Evolutionary conservation across 2,113 vertebrate genomes (phyloP).

Genomic region (Pteropus alecto): DNA sequence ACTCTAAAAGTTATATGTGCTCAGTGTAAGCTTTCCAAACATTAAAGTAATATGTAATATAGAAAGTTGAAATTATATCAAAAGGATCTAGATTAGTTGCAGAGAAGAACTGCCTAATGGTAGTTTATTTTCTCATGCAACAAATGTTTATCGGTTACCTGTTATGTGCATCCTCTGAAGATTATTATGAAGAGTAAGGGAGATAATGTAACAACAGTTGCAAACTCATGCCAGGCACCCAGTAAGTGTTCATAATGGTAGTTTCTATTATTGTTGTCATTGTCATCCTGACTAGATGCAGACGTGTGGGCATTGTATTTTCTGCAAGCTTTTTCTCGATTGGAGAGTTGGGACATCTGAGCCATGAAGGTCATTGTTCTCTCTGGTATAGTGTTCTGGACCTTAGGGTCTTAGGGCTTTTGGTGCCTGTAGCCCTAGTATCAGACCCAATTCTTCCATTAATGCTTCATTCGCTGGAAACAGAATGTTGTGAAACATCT

Average conservation of each 20-base stretch:
- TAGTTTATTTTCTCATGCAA: not conserved
- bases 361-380: not conserved
- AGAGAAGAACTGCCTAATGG: not conserved
- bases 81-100: not conserved
- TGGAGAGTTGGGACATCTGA: not conserved
- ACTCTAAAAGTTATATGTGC: not conserved
- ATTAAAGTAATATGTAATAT: not conserved
- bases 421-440: not conserved
- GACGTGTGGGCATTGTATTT: not conserved
- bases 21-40: constrained; percentile 46
- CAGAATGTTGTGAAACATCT: not conserved
- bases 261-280: not conserved
- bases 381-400: not conserved
- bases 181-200: not conserved
- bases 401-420: not conserved
- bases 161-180: not conserved
- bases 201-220: not conserved
- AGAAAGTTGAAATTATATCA: not conserved
- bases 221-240: not conserved
- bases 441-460: not conserved
- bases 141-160: not conserved
- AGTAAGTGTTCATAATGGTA: not conserved
- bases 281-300: not conserved
- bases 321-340: not conserved
- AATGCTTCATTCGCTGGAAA: not conserved